phyloP scores from a whole-genome alignment of 2,888 invertebrate genomes.

The Apocheima hispidaria region DNA sequence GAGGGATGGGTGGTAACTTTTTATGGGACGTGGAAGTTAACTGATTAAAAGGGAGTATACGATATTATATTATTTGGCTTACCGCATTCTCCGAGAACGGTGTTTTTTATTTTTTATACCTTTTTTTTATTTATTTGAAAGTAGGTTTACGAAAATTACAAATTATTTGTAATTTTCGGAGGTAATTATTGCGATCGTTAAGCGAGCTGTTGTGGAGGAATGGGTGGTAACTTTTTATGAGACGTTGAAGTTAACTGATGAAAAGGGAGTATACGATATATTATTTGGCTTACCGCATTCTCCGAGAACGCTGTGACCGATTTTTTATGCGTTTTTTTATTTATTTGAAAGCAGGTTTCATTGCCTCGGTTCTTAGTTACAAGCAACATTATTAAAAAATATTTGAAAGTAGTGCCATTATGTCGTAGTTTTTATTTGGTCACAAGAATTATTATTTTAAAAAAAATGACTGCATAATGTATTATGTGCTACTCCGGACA shows the following conservation, averaged over 20 bases:
- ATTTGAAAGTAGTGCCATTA: too few species aligned
- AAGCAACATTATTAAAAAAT: too few species aligned
- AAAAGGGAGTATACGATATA: neutral
- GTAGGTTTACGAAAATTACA: too few species aligned
- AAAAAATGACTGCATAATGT: too few species aligned
- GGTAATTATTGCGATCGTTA: constrained; percentile 46
- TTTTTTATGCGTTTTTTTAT: too few species aligned
- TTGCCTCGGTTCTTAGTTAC: too few species aligned
- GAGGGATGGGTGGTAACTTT: constrained; percentile 16
- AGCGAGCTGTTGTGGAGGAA: constrained; percentile 13
- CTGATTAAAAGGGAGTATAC: neutral
- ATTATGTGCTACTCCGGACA: too few species aligned
- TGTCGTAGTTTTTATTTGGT: too few species aligned
- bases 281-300: neutral
- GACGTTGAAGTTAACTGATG: neutral
- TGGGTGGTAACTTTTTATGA: constrained; percentile 21
- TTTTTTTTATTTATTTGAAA: too few species aligned
- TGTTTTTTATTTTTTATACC: too few species aligned
- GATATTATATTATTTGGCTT: neutral
- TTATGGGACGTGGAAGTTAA: constrained; percentile 6
- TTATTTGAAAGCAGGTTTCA: too few species aligned
- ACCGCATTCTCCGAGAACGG: neutral
- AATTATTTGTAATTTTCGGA: constrained; percentile 55
- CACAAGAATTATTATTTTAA: too few species aligned
- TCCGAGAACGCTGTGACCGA: neutral